A percentile compares a stretch with the other conserved stretches of the same genome.
Conservation (phyloP, 1,140 invertebrate species). For the Microplitis mediator region DNA sequence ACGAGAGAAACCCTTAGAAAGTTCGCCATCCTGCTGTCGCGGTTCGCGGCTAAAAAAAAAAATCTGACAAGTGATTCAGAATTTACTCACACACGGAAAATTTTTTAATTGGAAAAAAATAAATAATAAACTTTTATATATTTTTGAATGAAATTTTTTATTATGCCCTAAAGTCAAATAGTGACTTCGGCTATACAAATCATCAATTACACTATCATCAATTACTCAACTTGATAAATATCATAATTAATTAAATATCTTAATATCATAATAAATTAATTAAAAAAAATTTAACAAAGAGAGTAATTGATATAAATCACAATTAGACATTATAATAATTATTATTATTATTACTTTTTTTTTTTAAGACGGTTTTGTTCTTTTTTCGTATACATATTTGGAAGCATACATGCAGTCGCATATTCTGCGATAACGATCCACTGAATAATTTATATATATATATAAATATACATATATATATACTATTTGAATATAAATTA, state of each 20-base stretch:
- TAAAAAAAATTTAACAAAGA: not conserved
- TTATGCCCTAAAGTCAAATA: conserved; percentile 45
- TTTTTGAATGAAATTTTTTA: conserved; percentile 24
- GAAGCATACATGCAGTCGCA: conserved; percentile 2
- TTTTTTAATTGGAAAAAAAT: too few species aligned
- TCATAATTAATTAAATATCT: not conserved
- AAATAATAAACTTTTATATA: not conserved
- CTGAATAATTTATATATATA: not conserved
- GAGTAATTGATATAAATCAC: not conserved
- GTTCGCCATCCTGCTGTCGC: too few species aligned
- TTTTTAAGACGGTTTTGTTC: not conserved
- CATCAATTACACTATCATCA: not conserved
- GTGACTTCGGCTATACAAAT: conserved; percentile 45
- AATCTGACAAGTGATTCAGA: too few species aligned
- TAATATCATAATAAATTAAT: not conserved
- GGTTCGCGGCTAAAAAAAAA: too few species aligned
- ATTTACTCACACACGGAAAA: too few species aligned
- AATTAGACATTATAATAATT: not conserved
- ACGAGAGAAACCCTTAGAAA: too few species aligned
- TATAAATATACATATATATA: not conserved
- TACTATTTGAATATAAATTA: too few species aligned
- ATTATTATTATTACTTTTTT: not conserved
- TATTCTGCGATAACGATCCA: not conserved
- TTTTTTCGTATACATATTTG: conserved; percentile 1
- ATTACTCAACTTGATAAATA: not conserved